phyloP scores from a whole-genome alignment of 2,113 vertebrate species.

The Barnardius zonarius region DNA sequence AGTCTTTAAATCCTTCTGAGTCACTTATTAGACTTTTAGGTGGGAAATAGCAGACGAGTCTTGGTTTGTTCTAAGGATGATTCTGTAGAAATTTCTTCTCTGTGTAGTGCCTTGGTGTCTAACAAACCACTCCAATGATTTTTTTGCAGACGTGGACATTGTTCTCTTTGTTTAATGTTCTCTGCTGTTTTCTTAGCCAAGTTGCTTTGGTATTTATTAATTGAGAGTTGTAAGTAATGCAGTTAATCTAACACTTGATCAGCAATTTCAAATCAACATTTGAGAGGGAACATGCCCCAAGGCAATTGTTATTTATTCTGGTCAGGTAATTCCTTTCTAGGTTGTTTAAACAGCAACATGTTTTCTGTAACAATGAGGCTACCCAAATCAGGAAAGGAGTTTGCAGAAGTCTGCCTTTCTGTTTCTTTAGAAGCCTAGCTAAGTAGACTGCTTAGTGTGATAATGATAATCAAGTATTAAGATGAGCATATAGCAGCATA shows the following conservation, averaged over 20 bases:
- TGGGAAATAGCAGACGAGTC: constrained; percentile 15
- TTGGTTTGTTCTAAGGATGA: constrained; percentile 6
- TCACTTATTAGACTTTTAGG: constrained; percentile 24
- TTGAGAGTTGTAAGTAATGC: constrained; percentile 40
- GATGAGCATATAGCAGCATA: neutral
- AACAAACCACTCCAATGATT: neutral
- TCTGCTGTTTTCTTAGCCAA: constrained; percentile 10
- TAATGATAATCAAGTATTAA: constrained; percentile 1
- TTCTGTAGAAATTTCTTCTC: neutral
- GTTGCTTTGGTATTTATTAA: constrained; percentile 56
- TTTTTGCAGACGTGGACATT: neutral
- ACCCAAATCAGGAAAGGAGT: neutral
- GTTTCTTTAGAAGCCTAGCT: constrained; percentile 13
- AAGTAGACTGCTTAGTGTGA: neutral
- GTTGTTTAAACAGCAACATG: constrained; percentile 37
- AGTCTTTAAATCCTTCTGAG: constrained; percentile 48
- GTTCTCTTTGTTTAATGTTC: constrained; percentile 38
- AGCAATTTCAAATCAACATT: constrained; percentile 34
- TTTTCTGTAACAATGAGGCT: neutral
- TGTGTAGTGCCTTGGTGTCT: neutral
- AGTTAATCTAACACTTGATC: constrained; percentile 56
- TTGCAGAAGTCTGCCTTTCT: neutral
- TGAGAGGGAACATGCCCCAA: constrained; percentile 18
- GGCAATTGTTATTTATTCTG: constrained; percentile 54
- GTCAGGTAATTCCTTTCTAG: constrained; percentile 47